Evolutionary conservation across 2,888 invertebrate species (phyloP).

Genomic region (Aradus depressus): DNA sequence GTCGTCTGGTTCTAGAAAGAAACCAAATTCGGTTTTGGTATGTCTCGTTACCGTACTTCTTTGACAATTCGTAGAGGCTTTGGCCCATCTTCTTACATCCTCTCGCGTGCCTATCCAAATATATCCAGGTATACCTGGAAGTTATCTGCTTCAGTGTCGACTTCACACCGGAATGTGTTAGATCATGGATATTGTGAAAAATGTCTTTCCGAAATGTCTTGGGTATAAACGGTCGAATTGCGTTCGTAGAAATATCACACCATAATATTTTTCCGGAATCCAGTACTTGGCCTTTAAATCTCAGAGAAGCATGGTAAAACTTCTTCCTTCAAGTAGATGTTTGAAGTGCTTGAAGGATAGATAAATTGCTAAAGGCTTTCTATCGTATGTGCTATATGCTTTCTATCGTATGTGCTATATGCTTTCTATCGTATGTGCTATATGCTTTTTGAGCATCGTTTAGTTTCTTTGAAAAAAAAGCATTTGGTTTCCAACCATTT

Average conservation of each 20-base stretch:
- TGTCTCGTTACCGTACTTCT: no score
- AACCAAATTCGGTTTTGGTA: no score
- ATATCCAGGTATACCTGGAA: no score
- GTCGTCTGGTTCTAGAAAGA: background rate
- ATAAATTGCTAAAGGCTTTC: conserved; percentile 31
- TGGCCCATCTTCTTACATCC: no score
- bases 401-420: conserved; percentile 37
- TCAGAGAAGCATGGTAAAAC: conserved; percentile 13
- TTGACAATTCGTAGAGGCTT: no score
- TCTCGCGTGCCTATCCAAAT: no score
- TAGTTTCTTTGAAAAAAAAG: background rate
- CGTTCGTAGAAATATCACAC: conserved; percentile 27
- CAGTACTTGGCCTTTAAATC: conserved; percentile 4
- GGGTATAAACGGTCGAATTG: conserved; percentile 29
- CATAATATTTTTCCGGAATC: background rate
- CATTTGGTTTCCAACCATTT: background rate
- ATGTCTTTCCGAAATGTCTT: conserved; percentile 23
- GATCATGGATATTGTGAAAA: conserved; percentile 27
- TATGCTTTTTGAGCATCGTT: background rate
- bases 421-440: conserved; percentile 11
- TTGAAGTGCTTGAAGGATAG: conserved; percentile 20
- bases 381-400: conserved; percentile 37
- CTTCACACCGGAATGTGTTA: conserved; percentile 28
- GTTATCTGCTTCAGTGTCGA: conserved; percentile 20
- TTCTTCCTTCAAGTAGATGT: conserved; percentile 25